Conservation (phyloP, 2,797 vertebrate genomes). For the Heterohyrax brucei region DNA sequence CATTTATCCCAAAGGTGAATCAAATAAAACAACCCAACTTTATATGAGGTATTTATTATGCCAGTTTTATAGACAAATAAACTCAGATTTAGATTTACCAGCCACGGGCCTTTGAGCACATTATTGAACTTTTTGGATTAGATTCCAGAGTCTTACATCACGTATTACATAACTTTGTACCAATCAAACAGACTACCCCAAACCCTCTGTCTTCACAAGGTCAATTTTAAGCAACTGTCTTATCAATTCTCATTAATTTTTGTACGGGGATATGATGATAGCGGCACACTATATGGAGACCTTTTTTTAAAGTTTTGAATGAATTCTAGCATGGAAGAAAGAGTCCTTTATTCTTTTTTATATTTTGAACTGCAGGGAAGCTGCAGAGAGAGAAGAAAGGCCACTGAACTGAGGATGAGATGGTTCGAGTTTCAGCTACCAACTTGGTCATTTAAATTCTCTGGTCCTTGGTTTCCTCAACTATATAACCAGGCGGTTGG, state of each 20-base stretch:
- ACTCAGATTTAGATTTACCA: not conserved
- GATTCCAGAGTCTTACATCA: not conserved
- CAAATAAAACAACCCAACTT: constrained; percentile 10
- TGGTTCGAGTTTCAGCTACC: not conserved
- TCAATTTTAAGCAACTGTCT: constrained; percentile 54
- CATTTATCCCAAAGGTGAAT: constrained; percentile 48
- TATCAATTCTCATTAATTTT: constrained; percentile 33
- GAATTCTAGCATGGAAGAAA: constrained; percentile 31
- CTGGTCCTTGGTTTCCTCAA: constrained; percentile 4
- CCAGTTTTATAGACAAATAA: constrained; percentile 45
- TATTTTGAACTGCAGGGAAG: not conserved
- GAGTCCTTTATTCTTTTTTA: not conserved
- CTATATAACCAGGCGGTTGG: not conserved
- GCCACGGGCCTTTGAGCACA: not conserved
- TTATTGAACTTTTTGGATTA: constrained; percentile 49
- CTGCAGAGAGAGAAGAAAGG: not conserved
- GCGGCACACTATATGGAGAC: not conserved
- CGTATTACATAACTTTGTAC: not conserved
- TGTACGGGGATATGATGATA: not conserved
- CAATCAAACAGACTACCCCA: not conserved
- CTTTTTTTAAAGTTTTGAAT: constrained; percentile 10
- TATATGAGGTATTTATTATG: not conserved
- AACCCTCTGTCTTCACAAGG: not conserved
- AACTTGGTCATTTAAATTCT: not conserved
- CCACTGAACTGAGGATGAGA: not conserved